Evolutionary conservation across 2,888 invertebrate species (phyloP).

Genomic region (Pachliopta kotzebuea): DNA sequence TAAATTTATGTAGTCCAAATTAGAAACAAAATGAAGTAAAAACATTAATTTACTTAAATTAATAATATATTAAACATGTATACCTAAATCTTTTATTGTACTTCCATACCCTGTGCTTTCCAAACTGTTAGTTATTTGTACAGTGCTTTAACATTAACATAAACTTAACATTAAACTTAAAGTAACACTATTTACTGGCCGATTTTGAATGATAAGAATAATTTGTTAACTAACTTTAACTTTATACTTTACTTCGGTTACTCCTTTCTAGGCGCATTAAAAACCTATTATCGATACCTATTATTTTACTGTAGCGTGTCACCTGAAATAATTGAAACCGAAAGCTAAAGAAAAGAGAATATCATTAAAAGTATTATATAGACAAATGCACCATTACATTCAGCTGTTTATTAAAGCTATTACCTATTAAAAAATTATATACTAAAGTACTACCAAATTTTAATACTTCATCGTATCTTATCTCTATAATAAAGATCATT

Average conservation of each 20-base stretch:
- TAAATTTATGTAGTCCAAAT: neutral
- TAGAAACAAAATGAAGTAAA: neutral
- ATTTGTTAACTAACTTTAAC: too few species aligned
- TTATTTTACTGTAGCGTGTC: neutral
- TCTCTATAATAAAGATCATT: slow-evolving; percentile 38
- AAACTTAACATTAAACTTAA: neutral
- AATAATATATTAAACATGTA: neutral
- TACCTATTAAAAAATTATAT: slow-evolving; percentile 16
- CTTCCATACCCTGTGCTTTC: slow-evolving; percentile 35
- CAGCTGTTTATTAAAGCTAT: slow-evolving; percentile 56
- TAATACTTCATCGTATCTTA: slow-evolving; percentile 3
- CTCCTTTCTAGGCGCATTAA: too few species aligned
- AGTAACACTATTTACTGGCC: neutral
- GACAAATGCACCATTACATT: slow-evolving; percentile 61
- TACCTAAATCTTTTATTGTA: neutral
- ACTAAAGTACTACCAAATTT: neutral
- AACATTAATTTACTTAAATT: neutral
- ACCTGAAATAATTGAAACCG: neutral
- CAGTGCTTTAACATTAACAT: slow-evolving; percentile 22
- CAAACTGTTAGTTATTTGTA: slow-evolving; percentile 33
- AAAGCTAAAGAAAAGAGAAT: slow-evolving; percentile 28
- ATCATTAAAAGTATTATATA: slow-evolving; percentile 32
- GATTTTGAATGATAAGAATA: neutral
- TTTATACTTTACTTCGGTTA: too few species aligned
- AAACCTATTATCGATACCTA: too few species aligned